Evolutionary conservation across 2,113 vertebrate genomes (phyloP), one percentile per base, ranked within the genome.

Genomic region (Malaclemys terrapin): DNA sequence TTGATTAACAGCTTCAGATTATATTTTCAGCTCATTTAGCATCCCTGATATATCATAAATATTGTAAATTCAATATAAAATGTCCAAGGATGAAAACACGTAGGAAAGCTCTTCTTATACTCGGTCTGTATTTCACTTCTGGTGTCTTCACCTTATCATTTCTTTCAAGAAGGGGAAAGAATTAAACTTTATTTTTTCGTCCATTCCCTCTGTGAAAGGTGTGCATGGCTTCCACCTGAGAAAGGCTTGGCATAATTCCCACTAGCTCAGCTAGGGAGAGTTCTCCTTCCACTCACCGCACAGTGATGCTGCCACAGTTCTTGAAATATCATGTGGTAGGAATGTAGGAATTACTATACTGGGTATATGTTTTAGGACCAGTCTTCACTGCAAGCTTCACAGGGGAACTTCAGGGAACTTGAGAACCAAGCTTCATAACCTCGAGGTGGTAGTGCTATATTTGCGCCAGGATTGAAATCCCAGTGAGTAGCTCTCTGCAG

Each of bases 401-500:
- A 54, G 87, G 62, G 7, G 49, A 79, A 42, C 25, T 49, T 83
- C 54, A 35, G 57, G 47, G 54, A 83, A 45, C 49, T 83, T 4
- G 75, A 19, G 11, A 25, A 89, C 4, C 38, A 54, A 56, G 2
- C 1, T 89, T 53, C 12, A 82, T 82, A 80, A 79, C 49, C 35
- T 8, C 42, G 56, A 9, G 2, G 25, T 88, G 38, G 19, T 69
- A 75, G 5, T 82, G 76, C 57, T 87, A 75, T 56, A 92, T 96
- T 88, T 94, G 56, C 19, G 92, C 79, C 49, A n/a, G 84, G 10
- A 22, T 6, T 90, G 89, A 95, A 92, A 96, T 92, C 84, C n/a
- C 85, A 75, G 87, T 65, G 72, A 95, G 65, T n/a, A 91, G 56
- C 59, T 93, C 22, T 91, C 83, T 95, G 88, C 76, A 97, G 85